Evolutionary conservation across 2,797 vertebrate species (phyloP), one percentile per base, ranked within the genome.

Genomic region (Neostethus bicornis): DNA sequence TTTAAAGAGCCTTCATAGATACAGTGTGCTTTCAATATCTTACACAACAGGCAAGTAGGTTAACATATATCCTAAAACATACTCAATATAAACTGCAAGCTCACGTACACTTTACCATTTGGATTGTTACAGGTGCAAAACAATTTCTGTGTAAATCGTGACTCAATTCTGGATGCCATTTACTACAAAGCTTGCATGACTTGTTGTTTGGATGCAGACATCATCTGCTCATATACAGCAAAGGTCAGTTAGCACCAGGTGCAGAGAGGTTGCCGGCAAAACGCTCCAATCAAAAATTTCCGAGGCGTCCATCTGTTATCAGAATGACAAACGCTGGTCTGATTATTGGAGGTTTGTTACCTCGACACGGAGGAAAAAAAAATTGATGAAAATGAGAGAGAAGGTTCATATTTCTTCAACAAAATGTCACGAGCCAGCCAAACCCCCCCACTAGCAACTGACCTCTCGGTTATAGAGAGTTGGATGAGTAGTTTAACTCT

Each of bases 21-120:
- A 87, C 81, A 85, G 85, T 78, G 85, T 87, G 85, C 82, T 81
- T 70, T 87, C 80, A 75, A 85, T 84, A 90, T 88, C 81, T 85
- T 87, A 90, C 76, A 83, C 55, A 81, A 86, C 66, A 89, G 84
- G 86, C 82, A 85, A 87, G 55, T 50, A 61, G 43, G 51, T 80
- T 55, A 72, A 86, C 81, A 73, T 57, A 60, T 56, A 85, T 57
- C 56, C 67, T 73, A 76, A 73, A 86, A 85, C 74, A 70, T 50
- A 75, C 73, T 71, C 57, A 75, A 48, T 51, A 82, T 73, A 85
- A 75, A 83, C 29, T 79, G 80, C 77, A 88, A 79, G 75, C 87
- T 81, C 77, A 91, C 76, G 50, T 67, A 85, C 61, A 73, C 38
- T 69, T 73, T 45, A 82, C 50, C 48, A 61, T 83, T 82, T 77